Base-by-base conservation (phyloP, 1,140 invertebrate species). In the Scaptomyza graminum region DNA sequence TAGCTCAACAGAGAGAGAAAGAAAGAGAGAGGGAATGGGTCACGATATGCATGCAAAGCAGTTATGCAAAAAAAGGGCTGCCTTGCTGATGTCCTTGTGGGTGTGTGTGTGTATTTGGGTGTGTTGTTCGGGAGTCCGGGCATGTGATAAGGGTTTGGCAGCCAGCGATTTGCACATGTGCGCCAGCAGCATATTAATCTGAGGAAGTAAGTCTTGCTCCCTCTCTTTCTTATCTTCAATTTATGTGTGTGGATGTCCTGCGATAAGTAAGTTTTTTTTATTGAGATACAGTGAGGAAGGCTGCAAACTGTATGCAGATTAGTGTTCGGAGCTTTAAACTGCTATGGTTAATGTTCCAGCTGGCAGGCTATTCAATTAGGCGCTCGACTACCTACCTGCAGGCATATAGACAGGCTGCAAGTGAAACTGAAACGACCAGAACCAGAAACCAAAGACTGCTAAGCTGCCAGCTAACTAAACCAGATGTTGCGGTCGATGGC, bases 401-500 rank as follows among this genome's bases (percentile, higher is more conserved):
- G 65, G 31, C 31, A 9, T 8, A 9, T 8, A 34, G 31, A 7
- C 31, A 34, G 31, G 8, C 7, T 76, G 76, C 76, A 74, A 69
- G 64, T 52, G 73, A 60, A 60, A 25, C 54, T 41, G 18, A 8
- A 15, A 39, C 68, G 43, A 51, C 51, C 69, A 49, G 52, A 41
- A 37, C 34, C 9, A 37, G 34, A 9, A 12, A 37, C 37, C 37
- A n/a, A n/a, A 5, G 7, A 9, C 31, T 54, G 56, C 34, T 51
- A 56, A 59, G 37, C 28, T 15, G 34, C 52, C 5, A 16, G 41
- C 78, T 50, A 72, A 75, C 60, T 78, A 82, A 82, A 88, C 82
- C 82, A 88, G 79, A 87, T 87, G 82, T 76, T 87, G 83, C 64
- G 82, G 82, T 82, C 79, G 66, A 88, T 83, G 83, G 64, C 83